Base-by-base conservation (phyloP, 2,888 invertebrate species). In the Lapara coniferarum region DNA sequence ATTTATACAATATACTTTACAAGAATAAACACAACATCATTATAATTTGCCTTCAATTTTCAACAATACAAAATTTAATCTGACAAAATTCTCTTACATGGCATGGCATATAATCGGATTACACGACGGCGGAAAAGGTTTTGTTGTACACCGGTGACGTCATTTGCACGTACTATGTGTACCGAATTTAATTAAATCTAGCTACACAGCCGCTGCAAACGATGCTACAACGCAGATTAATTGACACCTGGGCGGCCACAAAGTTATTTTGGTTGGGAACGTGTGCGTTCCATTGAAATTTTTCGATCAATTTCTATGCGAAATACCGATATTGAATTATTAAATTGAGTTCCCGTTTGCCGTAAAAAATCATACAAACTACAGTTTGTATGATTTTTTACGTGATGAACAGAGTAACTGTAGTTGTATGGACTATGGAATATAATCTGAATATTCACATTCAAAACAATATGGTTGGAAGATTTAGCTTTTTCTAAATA, bases 141-240 rank as follows among this genome's bases (percentile, higher is more conserved):
- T 72, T 71, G 74, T 73, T 66, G 68, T 72, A 58, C 66, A 63
- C 19, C 63, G 72, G 75, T 81, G 75, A 78, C 80, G 81, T 84
- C 80, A 82, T 71, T 72, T 72, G 72, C 69, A 71, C 69, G 70
- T 69, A 67, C 73, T 66, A 59, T 73, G 76, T 78, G 75, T 76
- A 76, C 79, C 78, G 77, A 82, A 79, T 84, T 84, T 82, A 85
- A 85, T 85, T 85, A 85, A 85, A 81, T 73, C 73, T 19, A 63
- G 49, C 63, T 76, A 71, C 69, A 69, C 68, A 68, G 68, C 66
- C 69, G 67, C 56, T 19, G 16, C 56, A 25, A 19, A 49, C 63
- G 63, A 10, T 7, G 44, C 67, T 56, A 56, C 67, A 56, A 25
- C 53, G 44, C 37, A 10, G 56, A 46, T 25, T 63, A 63, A 63